Evolutionary conservation across 2,888 invertebrate genomes (phyloP).

Genomic region (Apotomis betuletana): DNA sequence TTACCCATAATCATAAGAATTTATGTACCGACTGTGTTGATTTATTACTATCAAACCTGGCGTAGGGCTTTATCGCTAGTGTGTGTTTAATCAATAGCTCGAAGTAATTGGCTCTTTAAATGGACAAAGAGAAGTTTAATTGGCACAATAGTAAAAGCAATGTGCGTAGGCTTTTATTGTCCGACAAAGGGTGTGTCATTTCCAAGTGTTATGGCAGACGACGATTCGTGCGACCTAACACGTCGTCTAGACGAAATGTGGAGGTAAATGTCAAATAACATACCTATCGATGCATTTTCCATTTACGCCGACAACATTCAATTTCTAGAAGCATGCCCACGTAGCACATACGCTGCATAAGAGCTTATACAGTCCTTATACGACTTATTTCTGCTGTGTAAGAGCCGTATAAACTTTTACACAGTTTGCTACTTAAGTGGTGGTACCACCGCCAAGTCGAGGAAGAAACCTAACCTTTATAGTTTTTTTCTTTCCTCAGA

Average conservation of each 20-base stretch:
- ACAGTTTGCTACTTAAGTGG: no score
- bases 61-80: slow-evolving; percentile 24
- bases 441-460: no score
- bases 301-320: no score
- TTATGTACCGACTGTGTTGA: slow-evolving; percentile 34
- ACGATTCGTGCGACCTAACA: neutral
- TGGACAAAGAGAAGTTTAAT: slow-evolving; percentile 20
- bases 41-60: slow-evolving; percentile 34
- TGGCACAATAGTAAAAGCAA: slow-evolving; percentile 2
- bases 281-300: no score
- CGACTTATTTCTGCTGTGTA: no score
- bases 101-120: slow-evolving; percentile 24
- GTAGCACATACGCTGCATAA: no score
- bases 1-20: slow-evolving; percentile 39
- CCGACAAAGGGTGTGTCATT: neutral
- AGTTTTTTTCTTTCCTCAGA: no score
- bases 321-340: no score
- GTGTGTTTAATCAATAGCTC: slow-evolving; percentile 17
- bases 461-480: no score
- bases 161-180: neutral
- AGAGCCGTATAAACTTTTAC: no score
- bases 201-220: neutral
- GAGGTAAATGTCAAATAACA: neutral
- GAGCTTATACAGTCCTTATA: no score
- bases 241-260: neutral